phyloP scores from a whole-genome alignment of 2,113 vertebrate species.

The Nesoenas mayeri region DNA sequence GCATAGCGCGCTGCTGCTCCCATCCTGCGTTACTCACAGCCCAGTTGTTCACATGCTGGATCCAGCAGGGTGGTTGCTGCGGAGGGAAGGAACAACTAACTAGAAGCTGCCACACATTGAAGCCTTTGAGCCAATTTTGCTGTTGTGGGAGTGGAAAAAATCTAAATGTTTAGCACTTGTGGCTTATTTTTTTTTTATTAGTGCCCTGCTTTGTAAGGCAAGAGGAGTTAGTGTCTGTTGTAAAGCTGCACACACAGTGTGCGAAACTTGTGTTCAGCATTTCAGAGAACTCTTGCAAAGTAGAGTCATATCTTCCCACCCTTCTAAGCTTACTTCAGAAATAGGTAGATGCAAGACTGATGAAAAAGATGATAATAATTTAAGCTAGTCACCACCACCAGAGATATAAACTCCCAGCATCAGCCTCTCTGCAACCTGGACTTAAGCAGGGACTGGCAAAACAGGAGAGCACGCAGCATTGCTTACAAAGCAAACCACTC shows the following conservation, averaged over 20 bases:
- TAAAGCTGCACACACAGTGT: background rate
- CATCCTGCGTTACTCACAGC: accelerated
- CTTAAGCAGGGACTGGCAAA: background rate
- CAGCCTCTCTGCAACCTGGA: background rate
- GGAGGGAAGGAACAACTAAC: background rate
- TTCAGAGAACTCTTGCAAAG: background rate
- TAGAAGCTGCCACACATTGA: background rate
- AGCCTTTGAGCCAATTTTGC: background rate
- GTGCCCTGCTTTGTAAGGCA: background rate
- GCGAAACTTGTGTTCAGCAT: background rate
- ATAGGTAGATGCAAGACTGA: background rate
- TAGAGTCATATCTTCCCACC: too few relatives aligned
- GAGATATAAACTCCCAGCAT: background rate
- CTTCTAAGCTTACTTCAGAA: background rate
- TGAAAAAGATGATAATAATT: background rate
- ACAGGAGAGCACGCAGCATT: background rate
- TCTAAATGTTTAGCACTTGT: background rate
- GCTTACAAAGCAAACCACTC: background rate
- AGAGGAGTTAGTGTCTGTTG: background rate
- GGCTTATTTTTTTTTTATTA: background rate
- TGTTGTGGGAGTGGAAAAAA: background rate
- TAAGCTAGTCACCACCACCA: background rate
- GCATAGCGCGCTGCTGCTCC: background rate
- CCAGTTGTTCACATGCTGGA: background rate
- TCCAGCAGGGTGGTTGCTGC: accelerated